Evolutionary conservation across 2,888 invertebrate genomes (phyloP).

Genomic region (Drosophila ezoana): DNA sequence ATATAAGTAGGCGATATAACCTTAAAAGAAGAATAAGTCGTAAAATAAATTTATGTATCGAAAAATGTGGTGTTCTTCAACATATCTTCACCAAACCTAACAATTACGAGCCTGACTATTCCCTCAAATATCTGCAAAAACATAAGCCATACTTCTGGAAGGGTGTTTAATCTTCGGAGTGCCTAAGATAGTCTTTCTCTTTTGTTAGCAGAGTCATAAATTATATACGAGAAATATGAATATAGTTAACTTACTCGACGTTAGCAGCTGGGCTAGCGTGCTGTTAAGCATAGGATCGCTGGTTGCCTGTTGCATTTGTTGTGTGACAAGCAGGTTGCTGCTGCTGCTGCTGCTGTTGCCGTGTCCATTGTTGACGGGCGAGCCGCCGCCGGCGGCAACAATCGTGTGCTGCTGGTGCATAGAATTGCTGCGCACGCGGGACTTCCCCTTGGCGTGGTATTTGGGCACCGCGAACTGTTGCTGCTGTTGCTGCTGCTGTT

Average conservation of each 20-base stretch:
- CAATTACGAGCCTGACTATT: too few relatives aligned
- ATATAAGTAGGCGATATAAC: too few relatives aligned
- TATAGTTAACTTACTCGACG: slow-evolving; percentile 81
- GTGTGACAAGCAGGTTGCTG: slow-evolving; percentile 66
- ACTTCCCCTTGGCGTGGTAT: slow-evolving; percentile 80
- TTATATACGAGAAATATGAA: not conserved
- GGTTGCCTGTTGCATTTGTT: slow-evolving; percentile 89
- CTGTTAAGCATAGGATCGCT: slow-evolving; percentile 92
- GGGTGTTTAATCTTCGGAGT: too few relatives aligned
- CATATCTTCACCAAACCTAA: too few relatives aligned
- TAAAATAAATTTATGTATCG: too few relatives aligned
- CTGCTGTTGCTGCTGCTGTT: slow-evolving; percentile 54
- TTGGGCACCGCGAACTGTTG: slow-evolving; percentile 83
- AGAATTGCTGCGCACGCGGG: slow-evolving; percentile 84
- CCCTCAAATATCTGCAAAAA: too few relatives aligned
- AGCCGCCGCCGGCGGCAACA: slow-evolving; percentile 63
- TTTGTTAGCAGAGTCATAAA: too few relatives aligned
- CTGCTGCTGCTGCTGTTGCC: slow-evolving; percentile 44
- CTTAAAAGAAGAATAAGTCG: too few relatives aligned
- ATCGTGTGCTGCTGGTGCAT: slow-evolving; percentile 82
- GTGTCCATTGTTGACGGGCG: slow-evolving; percentile 49
- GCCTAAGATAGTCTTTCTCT: too few relatives aligned
- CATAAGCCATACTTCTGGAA: too few relatives aligned
- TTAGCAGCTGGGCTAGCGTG: slow-evolving; percentile 93
- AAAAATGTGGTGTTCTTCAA: too few relatives aligned